Percentiles rank a stretch among this genome's conserved stretches.
Evolutionary conservation across 2,888 invertebrate genomes (phyloP).

Genomic region (Cyclophora albipunctata): DNA sequence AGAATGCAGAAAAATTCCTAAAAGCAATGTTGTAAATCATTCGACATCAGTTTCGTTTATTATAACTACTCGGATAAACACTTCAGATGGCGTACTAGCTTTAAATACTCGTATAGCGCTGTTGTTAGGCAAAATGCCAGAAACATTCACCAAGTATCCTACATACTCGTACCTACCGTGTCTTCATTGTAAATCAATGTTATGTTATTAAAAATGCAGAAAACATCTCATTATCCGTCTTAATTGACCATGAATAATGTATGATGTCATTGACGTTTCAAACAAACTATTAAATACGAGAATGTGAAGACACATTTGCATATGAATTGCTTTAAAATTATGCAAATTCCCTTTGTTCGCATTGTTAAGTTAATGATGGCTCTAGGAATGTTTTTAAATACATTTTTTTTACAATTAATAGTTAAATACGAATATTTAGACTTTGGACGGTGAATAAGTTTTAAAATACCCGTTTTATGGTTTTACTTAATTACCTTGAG

Average conservation of each 20-base stretch:
- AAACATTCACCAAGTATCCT: slow-evolving; percentile 27
- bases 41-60: slow-evolving; percentile 29
- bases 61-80: slow-evolving; percentile 24
- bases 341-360: slow-evolving; percentile 8
- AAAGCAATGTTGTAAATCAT: slow-evolving; percentile 27
- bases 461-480: too few relatives aligned
- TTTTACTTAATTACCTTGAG: too few relatives aligned
- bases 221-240: slow-evolving; percentile 13
- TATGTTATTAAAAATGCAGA: slow-evolving; percentile 17
- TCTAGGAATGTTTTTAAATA: too few relatives aligned
- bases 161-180: neutral
- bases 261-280: slow-evolving; percentile 29
- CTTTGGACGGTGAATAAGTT: too few relatives aligned
- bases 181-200: slow-evolving; percentile 29
- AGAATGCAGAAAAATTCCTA: slow-evolving; percentile 9
- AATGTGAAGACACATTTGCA: slow-evolving; percentile 11
- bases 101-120: slow-evolving; percentile 18
- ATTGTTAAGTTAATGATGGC: slow-evolving; percentile 5
- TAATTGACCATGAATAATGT: slow-evolving; percentile 17
- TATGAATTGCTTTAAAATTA: slow-evolving; percentile 10
- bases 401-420: neutral
- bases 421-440: neutral
- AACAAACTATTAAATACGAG: slow-evolving; percentile 7
- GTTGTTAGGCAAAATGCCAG: slow-evolving; percentile 35
- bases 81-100: slow-evolving; percentile 15